Base-by-base conservation (phyloP, 2,113 vertebrate genomes). In the Anarrhichthys ocellatus region DNA sequence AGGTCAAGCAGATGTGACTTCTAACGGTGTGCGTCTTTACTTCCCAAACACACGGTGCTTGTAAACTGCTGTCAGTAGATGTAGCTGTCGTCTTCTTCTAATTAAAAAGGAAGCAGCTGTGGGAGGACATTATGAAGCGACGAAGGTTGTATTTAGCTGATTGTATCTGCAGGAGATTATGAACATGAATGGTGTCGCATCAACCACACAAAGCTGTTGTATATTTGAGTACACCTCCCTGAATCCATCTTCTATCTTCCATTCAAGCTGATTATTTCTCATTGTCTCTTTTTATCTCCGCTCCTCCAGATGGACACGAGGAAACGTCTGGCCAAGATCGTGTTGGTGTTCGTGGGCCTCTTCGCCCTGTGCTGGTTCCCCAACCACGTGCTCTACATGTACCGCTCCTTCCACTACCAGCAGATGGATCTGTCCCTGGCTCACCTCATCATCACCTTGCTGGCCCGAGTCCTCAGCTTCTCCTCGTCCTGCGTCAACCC, bases 401-500 rank as follows among this genome's bases (percentile, higher is more conserved):
- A 99, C 85, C 95, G 97, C 58, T 97, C 97, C 85, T 99, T 99
- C 90, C 95, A 97, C 85, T 97, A 98, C 86, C 94, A 88, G 10
- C 91, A 96, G 91, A 95, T 96, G 20, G 97, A 98, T 73, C 91
- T 95, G 14, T 98, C 97, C 0, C 89, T 96, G 65, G 94, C 94
- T 29, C 97, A 99, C 82, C 96, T 99, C 84, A 50, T 97, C 67
- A 86, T 96, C 86, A 98, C 97, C 0, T 93, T 99, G 80, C 91
- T 98, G 71, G 95, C 97, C 52, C 85, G 97, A 9, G 95, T 97
- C 69, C 94, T 99, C 79, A 98, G 97, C 87, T 99, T 99, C 95
- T 97, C 96, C 87, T 97, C 96, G 77, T 99, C 97, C 72, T 98
- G 97, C 54, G 96, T 97, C 94, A 98, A 99, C 87, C 97, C 97